Conservation (phyloP, 2,113 vertebrate genomes). For the Empidonax alnorum region DNA sequence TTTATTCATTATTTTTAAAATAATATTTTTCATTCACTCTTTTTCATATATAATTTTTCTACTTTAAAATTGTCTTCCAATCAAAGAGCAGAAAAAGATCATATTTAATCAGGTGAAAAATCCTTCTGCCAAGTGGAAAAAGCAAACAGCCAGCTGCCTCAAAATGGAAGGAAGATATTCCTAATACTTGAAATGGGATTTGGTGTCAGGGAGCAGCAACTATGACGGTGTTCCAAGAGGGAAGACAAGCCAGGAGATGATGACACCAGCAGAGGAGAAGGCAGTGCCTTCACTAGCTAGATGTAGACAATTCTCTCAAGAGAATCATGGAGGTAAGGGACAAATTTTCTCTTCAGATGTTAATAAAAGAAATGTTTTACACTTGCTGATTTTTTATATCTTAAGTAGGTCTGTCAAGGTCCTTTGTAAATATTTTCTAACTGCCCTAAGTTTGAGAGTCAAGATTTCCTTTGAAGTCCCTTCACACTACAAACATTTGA, state of each 20-base stretch:
- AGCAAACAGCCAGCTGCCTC: neutral
- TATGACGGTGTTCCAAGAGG: neutral
- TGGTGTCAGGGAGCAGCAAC: neutral
- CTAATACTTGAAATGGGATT: neutral
- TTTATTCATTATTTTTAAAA: neutral
- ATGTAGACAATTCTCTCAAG: neutral
- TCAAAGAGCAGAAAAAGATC: neutral
- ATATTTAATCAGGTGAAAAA: neutral
- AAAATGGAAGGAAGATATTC: neutral
- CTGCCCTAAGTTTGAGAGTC: neutral
- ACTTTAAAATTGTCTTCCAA: neutral
- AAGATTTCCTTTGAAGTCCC: neutral
- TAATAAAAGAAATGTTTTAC: neutral
- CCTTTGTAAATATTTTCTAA: neutral
- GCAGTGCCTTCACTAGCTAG: neutral
- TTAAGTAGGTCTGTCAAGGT: neutral
- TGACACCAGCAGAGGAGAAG: neutral
- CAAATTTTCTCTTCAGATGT: neutral
- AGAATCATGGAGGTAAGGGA: neutral
- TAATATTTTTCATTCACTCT: neutral
- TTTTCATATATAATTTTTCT: neutral
- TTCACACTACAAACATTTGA: neutral
- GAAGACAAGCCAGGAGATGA: neutral
- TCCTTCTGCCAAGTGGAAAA: neutral
- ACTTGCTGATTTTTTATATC: neutral